Conservation (phyloP, 30 jellyfish, hydroid and myxozoan genomes). For the Catostylus mosaicus region DNA sequence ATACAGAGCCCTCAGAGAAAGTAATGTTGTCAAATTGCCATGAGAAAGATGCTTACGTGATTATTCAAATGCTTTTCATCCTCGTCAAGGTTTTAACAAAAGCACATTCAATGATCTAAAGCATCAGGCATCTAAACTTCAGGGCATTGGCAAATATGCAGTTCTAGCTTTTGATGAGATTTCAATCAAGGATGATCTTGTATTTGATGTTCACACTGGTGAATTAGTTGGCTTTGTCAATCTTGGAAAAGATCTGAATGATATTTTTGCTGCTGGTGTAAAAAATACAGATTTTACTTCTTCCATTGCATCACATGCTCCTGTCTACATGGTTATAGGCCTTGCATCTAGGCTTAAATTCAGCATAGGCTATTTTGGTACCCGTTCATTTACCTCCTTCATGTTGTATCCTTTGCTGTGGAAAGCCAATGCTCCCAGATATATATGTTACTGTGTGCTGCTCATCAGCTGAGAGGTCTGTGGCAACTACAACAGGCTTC, state of each 20-base stretch:
- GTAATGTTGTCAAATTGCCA: slow-evolving; percentile 45
- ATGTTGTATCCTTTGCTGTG: slow-evolving; percentile 50
- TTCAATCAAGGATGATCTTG: slow-evolving; percentile 13
- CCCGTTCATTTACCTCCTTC: slow-evolving; percentile 49
- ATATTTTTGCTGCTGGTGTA: slow-evolving; percentile 22
- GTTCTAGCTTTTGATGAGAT: slow-evolving; percentile 6
- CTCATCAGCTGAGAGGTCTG: slow-evolving; percentile 49
- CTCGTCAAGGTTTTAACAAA: slow-evolving; percentile 50
- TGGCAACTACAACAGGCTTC: slow-evolving; percentile 44
- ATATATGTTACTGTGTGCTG: slow-evolving; percentile 52
- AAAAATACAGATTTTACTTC: slow-evolving; percentile 36
- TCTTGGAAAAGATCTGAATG: slow-evolving; percentile 25
- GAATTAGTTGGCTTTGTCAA: no score
- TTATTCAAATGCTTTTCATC: slow-evolving; percentile 46
- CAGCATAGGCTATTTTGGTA: slow-evolving; percentile 67
- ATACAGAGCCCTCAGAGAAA: no score
- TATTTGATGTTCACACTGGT: slow-evolving; percentile 16
- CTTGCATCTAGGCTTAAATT: slow-evolving; percentile 55
- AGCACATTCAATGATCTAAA: no score
- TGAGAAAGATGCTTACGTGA: slow-evolving; percentile 44
- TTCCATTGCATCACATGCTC: slow-evolving; percentile 60
- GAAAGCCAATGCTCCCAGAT: slow-evolving; percentile 67
- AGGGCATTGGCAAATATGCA: slow-evolving; percentile 14
- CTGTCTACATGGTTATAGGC: slow-evolving; percentile 47
- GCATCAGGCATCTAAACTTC: no score